Percentiles rank a stretch among this genome's conserved stretches.
Evolutionary conservation across 2,888 invertebrate genomes (phyloP).

Genomic region (Eupeodes luniger): DNA sequence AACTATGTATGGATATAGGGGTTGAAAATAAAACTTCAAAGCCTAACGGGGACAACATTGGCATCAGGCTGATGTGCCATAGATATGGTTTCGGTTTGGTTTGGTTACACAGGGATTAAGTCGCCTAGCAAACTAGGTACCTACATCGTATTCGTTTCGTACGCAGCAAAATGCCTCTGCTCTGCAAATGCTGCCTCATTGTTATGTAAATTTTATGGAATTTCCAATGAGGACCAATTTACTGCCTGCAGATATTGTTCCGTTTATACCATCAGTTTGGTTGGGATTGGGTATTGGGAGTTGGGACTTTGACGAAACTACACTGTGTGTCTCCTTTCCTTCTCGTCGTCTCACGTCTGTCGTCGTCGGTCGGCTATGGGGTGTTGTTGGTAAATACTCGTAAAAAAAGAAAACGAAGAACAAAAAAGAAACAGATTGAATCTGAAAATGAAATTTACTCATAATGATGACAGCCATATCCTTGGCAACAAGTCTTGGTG

Average conservation of each 20-base stretch:
- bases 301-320: conserved; percentile 33
- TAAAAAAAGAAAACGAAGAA: neutral
- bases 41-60: conserved; percentile 6
- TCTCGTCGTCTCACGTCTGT: neutral
- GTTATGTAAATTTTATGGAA: conserved; percentile 74
- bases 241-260: conserved; percentile 66
- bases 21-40: conserved; percentile 38
- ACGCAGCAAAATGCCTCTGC: conserved; percentile 40
- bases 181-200: conserved; percentile 65
- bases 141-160: neutral
- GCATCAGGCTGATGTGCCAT: conserved; percentile 33
- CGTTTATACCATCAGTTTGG: conserved; percentile 13
- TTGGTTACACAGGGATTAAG: conserved; percentile 33
- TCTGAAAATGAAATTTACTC: conserved; percentile 63
- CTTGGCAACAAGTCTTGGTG: conserved; percentile 36
- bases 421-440: conserved; percentile 61
- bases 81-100: conserved; percentile 23
- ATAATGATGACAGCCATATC: conserved; percentile 52
- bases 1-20: conserved; percentile 13
- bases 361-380: neutral
- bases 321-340: neutral
- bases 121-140: conserved; percentile 28
- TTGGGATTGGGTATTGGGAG: neutral
- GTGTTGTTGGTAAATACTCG: conserved; percentile 21
- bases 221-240: conserved; percentile 71